phyloP scores from a whole-genome alignment of 92 coral and sea anemone species.

The Isaurus tuberculatus region DNA sequence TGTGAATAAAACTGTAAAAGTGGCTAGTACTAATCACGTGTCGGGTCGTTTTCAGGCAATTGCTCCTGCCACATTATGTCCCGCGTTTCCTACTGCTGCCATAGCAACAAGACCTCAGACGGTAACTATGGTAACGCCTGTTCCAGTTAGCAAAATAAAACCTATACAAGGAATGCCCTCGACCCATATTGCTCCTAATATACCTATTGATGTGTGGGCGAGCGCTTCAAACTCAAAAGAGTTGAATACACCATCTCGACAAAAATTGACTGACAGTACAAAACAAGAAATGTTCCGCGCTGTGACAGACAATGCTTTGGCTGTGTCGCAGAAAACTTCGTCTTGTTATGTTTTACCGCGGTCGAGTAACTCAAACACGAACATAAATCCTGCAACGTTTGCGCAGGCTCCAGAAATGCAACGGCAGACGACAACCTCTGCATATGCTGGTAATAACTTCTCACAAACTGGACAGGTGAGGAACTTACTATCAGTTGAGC shows the following conservation, averaged over 20 bases:
- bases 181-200: conserved; percentile 21
- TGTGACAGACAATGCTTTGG: neutral
- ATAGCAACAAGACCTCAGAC: conserved; percentile 29
- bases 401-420: conserved; percentile 27
- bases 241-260: conserved; percentile 27
- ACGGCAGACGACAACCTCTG: conserved; percentile 4
- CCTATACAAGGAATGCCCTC: conserved; percentile 35
- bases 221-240: conserved; percentile 15
- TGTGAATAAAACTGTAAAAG: neutral
- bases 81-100: neutral
- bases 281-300: conserved; percentile 9
- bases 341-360: conserved; percentile 1
- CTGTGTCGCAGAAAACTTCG: neutral
- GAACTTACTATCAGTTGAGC: neutral
- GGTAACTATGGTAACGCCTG: conserved; percentile 30
- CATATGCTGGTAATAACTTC: conserved; percentile 6
- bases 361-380: conserved; percentile 23
- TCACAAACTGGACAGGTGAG: conserved; percentile 46
- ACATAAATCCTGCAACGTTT: conserved; percentile 4
- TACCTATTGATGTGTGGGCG: conserved; percentile 29
- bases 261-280: neutral
- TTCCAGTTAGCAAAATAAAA: neutral
- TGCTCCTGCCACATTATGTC: conserved; percentile 40
- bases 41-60: conserved; percentile 41
- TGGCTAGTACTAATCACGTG: neutral